Percentiles rank a stretch among this genome's conserved stretches.
phyloP scores from a whole-genome alignment of 1,140 invertebrate genomes.

The Drosophila lacteicornis region DNA sequence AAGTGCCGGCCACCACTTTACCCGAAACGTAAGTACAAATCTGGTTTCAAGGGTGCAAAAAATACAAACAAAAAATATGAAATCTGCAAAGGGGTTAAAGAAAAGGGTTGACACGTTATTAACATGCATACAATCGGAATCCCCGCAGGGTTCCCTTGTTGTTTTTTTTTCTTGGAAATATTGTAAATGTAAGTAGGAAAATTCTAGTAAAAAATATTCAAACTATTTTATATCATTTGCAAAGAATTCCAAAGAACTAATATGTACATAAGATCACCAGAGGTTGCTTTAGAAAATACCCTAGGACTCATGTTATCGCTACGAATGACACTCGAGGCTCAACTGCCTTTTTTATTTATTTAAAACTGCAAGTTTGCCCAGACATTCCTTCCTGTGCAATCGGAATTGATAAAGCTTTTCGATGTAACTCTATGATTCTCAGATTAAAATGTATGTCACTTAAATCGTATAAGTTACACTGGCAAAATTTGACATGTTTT shows the following conservation, averaged over 20 bases:
- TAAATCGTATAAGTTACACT: no score
- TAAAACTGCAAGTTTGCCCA: background rate
- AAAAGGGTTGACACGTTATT: conserved; percentile 3
- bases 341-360: background rate
- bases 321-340: background rate
- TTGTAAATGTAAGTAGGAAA: no score
- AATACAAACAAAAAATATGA: background rate
- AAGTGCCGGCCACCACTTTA: conserved; percentile 64
- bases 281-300: background rate
- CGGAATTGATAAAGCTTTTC: background rate
- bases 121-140: background rate
- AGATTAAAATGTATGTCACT: background rate
- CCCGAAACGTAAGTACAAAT: conserved; percentile 72
- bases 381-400: background rate
- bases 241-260: background rate
- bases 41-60: conserved; percentile 3
- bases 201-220: background rate
- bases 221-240: background rate
- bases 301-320: background rate
- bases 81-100: background rate
- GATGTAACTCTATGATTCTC: background rate
- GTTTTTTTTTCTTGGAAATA: background rate
- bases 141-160: background rate
- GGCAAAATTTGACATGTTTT: no score
- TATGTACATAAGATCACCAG: background rate